Evolutionary conservation across 1,140 invertebrate species (phyloP).

Genomic region (Eciton burchellii): DNA sequence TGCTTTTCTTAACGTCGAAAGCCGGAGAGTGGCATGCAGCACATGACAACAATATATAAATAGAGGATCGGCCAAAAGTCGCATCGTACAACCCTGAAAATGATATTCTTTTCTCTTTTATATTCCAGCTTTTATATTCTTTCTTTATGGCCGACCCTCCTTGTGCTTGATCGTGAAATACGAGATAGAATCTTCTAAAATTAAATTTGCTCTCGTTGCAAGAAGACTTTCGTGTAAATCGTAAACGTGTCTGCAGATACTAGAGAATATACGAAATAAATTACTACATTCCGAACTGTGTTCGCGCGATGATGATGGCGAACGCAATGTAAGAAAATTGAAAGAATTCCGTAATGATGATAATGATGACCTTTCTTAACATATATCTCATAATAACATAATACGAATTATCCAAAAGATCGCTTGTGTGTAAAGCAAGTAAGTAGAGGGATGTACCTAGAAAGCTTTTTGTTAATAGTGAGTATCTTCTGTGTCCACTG

Average conservation of each 20-base stretch:
- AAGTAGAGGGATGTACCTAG: constrained; percentile 79
- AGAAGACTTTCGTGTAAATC: constrained; percentile 41
- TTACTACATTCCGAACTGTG: constrained; percentile 17
- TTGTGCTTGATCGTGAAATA: constrained; percentile 16
- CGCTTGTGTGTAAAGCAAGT: constrained; percentile 33
- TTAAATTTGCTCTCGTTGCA: constrained; percentile 36
- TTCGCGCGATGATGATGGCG: constrained; percentile 27
- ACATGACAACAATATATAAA: constrained; percentile 47
- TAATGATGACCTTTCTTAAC: constrained; percentile 39
- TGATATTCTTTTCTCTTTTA: not conserved
- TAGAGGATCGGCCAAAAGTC: constrained; percentile 30
- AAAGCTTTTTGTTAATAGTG: constrained; percentile 84
- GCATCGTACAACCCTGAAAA: not conserved
- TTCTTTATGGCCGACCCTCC: constrained; percentile 33
- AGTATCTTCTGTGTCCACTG: constrained; percentile 84
- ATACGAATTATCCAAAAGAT: constrained; percentile 1
- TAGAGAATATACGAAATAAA: constrained; percentile 35
- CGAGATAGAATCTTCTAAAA: constrained; percentile 35
- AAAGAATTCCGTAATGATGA: constrained; percentile 13
- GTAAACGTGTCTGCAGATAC: constrained; percentile 5
- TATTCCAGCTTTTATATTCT: not conserved
- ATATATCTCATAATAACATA: constrained; percentile 35
- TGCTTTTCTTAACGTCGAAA: constrained; percentile 33
- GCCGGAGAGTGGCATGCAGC: constrained; percentile 57
- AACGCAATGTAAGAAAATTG: constrained; percentile 18